Evolutionary conservation across 1,140 invertebrate species (phyloP), one percentile per base, ranked within the genome.

Genomic region (Microplitis demolitor): DNA sequence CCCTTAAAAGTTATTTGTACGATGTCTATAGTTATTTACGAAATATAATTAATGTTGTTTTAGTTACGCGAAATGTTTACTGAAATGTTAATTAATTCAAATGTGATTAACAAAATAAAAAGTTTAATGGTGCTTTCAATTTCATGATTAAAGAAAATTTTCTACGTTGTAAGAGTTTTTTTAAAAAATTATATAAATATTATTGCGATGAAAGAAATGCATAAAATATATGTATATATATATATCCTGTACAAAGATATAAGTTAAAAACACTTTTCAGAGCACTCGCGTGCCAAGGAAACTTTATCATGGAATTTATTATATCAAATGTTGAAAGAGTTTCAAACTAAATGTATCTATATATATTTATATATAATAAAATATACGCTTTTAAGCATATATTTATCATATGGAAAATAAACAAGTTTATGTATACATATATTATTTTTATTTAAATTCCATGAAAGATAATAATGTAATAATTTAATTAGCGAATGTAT

Each of bases 261-360:
- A 61, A 16, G 14, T 33, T 61, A 31, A 13, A 35, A 61, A 61
- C 58, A 31, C 58, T 61, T 31, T 53, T 50, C 4, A n/a, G 71
- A 24, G 16, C 14, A 61, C 35, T 58, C 54, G 67, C 34, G 34
- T 56, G 54, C 54, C 53, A 11, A 24, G 35, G 3, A 54, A 45
- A 61, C 58, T 74, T 71, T 72, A 72, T 72, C 64, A 70, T 69
- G 66, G 58, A 72, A 72, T 75, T 75, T 58, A 72, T 75, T 66
- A 72, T 64, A 68, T 45, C 39, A 45, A 45, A 45, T 11, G 39
- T 45, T 45, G 39, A 45, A 45, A 45, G 39, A 45, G 4, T 66
- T 2, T 50, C 37, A 39, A 61, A 39, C 51, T 72, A 45, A 45
- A 45, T 45, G 24, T 24, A 24, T 24, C 24, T 24, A 39, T 39